phyloP scores from a whole-genome alignment of 2,888 invertebrate species.

The Synergus umbraculus region DNA sequence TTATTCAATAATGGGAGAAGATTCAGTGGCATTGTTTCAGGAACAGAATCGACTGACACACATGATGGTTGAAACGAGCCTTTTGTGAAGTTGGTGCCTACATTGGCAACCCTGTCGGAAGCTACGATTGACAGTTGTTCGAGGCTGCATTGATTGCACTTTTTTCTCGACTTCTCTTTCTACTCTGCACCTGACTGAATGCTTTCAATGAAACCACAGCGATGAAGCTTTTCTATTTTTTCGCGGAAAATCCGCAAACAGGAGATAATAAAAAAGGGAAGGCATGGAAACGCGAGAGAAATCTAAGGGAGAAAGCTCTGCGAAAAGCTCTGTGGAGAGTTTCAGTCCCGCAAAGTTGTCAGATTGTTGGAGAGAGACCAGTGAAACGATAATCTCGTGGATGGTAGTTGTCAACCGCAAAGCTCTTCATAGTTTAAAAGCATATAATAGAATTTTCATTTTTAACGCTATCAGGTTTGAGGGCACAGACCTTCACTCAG shows the following conservation, averaged over 20 bases:
- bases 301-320: not conserved
- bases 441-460: not conserved
- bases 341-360: not conserved
- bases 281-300: not conserved
- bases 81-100: conserved; percentile 17
- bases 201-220: conserved; percentile 25
- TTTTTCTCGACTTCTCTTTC: not conserved
- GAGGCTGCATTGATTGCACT: conserved; percentile 11
- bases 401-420: not conserved
- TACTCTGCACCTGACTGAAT: not conserved
- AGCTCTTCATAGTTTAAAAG: not conserved
- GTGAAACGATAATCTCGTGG: not conserved
- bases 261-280: not conserved
- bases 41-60: not conserved
- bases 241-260: not conserved
- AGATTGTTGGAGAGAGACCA: not conserved
- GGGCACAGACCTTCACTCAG: not conserved
- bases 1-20: not conserved
- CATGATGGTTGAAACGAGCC: not conserved
- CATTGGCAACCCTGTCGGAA: conserved; percentile 14
- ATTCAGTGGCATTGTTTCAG: not conserved
- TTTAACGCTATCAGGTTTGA: not conserved
- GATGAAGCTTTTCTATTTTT: not conserved
- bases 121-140: conserved; percentile 34
- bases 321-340: conserved; percentile 2